Evolutionary conservation across 2,797 vertebrate species (phyloP), one percentile per base, ranked within the genome.

Genomic region (Myioborus melanocephalus): DNA sequence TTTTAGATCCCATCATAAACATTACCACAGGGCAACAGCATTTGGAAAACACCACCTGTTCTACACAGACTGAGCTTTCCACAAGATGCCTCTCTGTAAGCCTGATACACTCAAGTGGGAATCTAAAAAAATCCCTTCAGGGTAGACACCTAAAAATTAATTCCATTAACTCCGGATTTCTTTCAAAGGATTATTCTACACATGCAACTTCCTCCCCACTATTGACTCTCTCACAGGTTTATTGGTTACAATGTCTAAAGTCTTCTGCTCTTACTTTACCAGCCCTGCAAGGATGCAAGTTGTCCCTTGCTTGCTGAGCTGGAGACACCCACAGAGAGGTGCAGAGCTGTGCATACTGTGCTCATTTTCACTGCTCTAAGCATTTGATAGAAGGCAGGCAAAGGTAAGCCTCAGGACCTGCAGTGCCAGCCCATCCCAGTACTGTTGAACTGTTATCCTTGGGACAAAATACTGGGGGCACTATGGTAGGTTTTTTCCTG

Each of bases 21-120:
- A 91, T 86, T 72, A 92, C 76, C 59, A 76, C 19, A 81, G 90
- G 87, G 84, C 84, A 96, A 69, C 0, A 81, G 63, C 10, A 0
- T 16, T 90, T 81, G 82, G 72, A 88, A 95, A 96, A 92, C 93
- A 92, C 56, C 70, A 92, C 84, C 87, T 91, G 89, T 64, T 93
- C 85, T 86, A 93, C 70, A 63, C 2, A 82, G 59, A 65, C 41
- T 34, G 27, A 91, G 80, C 52, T 84, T 59, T 59, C 77, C 61
- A 92, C 76, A 78, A 78, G 39, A 83, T 26, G 47, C 43, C 44
- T 32, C 30, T 70, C 66, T 57, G 17, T 28, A 89, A 44, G 60
- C 69, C 66, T 82, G 56, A 34, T 73, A 86, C 22, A 28, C 28
- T 76, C 0, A 0, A 68, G 52, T 23, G 14, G 63, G 50, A 66